Evolutionary conservation across 2,113 vertebrate genomes (phyloP), one percentile per base, ranked within the genome.

Genomic region (Cettia cetti): DNA sequence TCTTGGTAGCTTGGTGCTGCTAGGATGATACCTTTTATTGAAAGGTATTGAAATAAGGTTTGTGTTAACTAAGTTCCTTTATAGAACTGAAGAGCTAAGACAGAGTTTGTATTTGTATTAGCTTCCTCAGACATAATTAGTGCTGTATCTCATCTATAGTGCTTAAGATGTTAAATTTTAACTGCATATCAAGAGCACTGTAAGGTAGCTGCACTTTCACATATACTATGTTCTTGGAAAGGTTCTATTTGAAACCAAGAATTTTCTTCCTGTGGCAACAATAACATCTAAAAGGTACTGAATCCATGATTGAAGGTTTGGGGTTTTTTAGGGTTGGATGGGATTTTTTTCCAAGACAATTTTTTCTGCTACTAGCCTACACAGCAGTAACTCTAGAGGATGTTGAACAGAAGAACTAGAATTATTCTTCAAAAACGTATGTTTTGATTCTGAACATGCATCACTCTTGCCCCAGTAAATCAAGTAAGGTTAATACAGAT

Each of bases 241-340:
- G 35, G 10, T 74, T 86, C 19, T 90, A 1, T 59, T 57, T 70
- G 27, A 92, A 74, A 76, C 3, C 21, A 72, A 79, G 10, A 53
- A 10, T 65, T 89, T 84, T 89, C 18, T 85, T 63, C 10, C 11
- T 70, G 14, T 70, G 27, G 71, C 83, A 83, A 33, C 9, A 86
- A 49, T n/a, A 40, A 90, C 4, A 18, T 53, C 28, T 77, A 21
- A 74, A 82, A 90, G 9, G 9, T 54, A 37, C 24, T 65, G 56
- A 15, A 56, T 66, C 22, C 7, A 6, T 52, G 15, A 47, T 14
- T 78, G 39, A 27, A 70, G 22, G 3, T 44, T 31, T 39, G 21
- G 1, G 0, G 1, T 13, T 15, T 31, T 59, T 42, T 68, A 28
- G 14, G 5, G 8, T 44, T 65, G 35, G 14, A 6, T 57, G 14